Percentiles rank a stretch among this genome's conserved stretches.
phyloP scores from a whole-genome alignment of 2,888 invertebrate species.

The Lasioglossum leucozonium region DNA sequence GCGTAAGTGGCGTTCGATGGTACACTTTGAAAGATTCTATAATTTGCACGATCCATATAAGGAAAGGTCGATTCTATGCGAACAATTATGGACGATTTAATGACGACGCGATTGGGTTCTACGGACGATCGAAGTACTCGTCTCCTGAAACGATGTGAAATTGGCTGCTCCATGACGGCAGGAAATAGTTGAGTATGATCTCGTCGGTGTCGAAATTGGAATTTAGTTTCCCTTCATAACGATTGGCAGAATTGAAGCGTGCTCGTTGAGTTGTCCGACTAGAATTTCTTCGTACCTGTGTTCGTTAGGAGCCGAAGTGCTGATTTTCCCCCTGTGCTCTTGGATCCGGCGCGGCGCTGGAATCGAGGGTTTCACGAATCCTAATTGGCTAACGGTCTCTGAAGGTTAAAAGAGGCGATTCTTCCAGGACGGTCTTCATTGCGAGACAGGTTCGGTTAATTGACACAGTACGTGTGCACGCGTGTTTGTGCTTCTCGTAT shows the following conservation, averaged over 20 bases:
- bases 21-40: neutral
- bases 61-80: neutral
- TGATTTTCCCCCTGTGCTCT: neutral
- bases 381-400: constrained; percentile 3
- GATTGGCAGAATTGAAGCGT: constrained; percentile 14
- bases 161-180: neutral
- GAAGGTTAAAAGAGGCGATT: neutral
- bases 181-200: constrained; percentile 12
- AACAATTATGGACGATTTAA: constrained; percentile 11
- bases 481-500: neutral
- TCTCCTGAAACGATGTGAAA: neutral
- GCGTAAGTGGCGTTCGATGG: neutral
- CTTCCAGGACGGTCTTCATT: neutral
- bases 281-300: constrained; percentile 14
- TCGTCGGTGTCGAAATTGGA: constrained; percentile 9
- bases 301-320: constrained; percentile 8
- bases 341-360: neutral
- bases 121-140: neutral
- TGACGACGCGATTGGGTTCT: neutral
- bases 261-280: constrained; percentile 1
- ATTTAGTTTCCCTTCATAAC: constrained; percentile 15
- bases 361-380: constrained; percentile 12
- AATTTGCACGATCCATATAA: neutral
- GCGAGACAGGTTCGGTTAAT: neutral
- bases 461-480: neutral